Evolutionary conservation across 2,113 vertebrate species (phyloP).

Genomic region (Hippocampus comes): DNA sequence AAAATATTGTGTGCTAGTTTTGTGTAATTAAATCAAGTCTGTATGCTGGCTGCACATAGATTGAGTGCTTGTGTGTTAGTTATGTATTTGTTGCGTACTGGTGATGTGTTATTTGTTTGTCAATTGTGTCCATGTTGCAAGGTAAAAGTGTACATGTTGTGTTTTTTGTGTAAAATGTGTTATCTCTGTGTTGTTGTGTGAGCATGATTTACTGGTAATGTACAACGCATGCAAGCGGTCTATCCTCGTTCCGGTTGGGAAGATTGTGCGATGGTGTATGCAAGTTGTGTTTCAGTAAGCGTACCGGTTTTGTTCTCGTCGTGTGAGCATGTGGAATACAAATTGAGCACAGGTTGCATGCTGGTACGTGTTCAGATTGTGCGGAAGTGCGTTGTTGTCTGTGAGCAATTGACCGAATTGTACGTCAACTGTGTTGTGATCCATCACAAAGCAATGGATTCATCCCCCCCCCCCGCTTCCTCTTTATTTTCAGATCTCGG

Average conservation of each 20-base stretch:
- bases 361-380: not conserved
- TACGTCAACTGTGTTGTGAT: not conserved
- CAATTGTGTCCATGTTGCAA: not conserved
- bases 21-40: too few species aligned
- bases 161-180: not conserved
- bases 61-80: too few species aligned
- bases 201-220: too few species aligned
- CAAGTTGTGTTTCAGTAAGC: not conserved
- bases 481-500: conserved; percentile 48
- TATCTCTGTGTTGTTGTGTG: too few species aligned
- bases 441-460: not conserved
- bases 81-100: too few species aligned
- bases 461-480: not conserved
- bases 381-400: not conserved
- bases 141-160: too few species aligned
- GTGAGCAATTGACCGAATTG: not conserved
- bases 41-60: too few species aligned
- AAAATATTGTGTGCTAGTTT: not conserved
- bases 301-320: not conserved
- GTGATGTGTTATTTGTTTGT: not conserved
- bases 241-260: not conserved
- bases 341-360: not conserved
- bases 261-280: not conserved
- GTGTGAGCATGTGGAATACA: not conserved
- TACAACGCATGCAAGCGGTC: too few species aligned